Evolutionary conservation across 2,797 vertebrate genomes (phyloP).

Genomic region (Ptychobarbus kaznakovi): DNA sequence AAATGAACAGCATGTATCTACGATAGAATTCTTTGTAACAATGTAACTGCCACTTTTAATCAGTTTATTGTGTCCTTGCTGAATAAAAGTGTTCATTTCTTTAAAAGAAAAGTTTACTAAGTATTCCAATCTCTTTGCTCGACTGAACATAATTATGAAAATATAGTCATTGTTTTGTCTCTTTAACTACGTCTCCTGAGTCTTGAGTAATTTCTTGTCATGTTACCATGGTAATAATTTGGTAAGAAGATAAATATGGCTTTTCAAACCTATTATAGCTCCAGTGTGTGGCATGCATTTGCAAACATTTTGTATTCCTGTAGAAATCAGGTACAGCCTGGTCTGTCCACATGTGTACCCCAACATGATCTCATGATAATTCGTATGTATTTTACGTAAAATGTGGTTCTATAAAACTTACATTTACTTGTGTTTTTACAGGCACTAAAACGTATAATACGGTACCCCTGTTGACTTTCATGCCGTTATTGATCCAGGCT

Average conservation of each 20-base stretch:
- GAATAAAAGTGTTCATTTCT: not conserved
- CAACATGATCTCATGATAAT: too few species aligned
- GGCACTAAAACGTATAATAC: too few species aligned
- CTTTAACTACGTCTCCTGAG: not conserved
- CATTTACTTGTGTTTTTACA: too few species aligned
- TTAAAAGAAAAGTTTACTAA: not conserved
- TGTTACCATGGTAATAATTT: slow-evolving; percentile 38
- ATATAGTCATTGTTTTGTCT: not conserved
- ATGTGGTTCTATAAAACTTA: too few species aligned
- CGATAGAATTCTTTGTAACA: not conserved
- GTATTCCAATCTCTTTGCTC: not conserved
- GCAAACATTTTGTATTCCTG: slow-evolving; percentile 13
- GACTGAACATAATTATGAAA: not conserved
- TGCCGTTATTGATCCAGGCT: slow-evolving; percentile 50
- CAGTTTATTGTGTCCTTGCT: not conserved
- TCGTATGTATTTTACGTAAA: too few species aligned
- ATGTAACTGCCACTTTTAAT: not conserved
- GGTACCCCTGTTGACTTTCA: slow-evolving; percentile 45
- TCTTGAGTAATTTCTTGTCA: slow-evolving; percentile 26
- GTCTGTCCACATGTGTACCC: not conserved
- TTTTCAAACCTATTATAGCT: slow-evolving; percentile 5
- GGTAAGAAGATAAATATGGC: slow-evolving; percentile 8
- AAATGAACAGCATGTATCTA: not conserved
- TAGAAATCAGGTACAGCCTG: slow-evolving; percentile 23
- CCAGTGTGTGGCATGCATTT: not conserved